Percentiles rank a stretch among this genome's conserved stretches.
These are phyloP conservation scores for Papio anubis DNA, from an alignment of 2,113 vertebrate species.

Conservation along the genomic window DNA sequence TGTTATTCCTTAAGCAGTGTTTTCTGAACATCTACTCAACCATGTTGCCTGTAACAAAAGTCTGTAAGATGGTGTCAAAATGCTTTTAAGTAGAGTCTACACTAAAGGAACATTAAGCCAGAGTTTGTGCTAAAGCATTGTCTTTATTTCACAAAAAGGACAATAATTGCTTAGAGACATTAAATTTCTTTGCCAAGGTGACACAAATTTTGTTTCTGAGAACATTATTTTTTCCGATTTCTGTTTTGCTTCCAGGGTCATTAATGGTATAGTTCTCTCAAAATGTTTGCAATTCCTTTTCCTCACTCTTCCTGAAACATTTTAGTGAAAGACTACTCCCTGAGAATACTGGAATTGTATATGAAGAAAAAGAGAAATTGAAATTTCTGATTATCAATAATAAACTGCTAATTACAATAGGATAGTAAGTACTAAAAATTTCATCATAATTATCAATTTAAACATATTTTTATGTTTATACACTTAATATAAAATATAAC, in stretches of 20 bases:
- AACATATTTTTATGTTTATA: background rate
- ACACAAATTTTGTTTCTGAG: background rate
- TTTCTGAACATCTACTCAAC: background rate
- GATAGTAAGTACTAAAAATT: background rate
- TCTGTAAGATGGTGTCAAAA: background rate
- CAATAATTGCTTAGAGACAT: background rate
- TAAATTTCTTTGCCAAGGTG: background rate
- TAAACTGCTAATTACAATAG: slow-evolving; percentile 1
- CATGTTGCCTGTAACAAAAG: background rate
- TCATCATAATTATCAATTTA: background rate
- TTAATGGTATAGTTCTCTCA: background rate
- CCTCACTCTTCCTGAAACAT: background rate
- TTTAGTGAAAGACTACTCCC: background rate
- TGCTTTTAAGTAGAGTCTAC: background rate
- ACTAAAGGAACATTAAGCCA: background rate
- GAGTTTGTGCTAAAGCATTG: background rate
- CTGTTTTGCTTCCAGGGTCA: background rate
- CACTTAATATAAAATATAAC: background rate
- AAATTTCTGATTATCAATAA: slow-evolving; percentile 10
- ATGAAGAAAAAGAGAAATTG: background rate
- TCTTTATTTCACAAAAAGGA: background rate
- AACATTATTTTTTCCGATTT: background rate
- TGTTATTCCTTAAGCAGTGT: background rate
- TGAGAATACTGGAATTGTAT: background rate
- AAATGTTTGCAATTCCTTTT: background rate